Conservation (phyloP, 1,140 invertebrate genomes). For the Eumeta japonica region DNA sequence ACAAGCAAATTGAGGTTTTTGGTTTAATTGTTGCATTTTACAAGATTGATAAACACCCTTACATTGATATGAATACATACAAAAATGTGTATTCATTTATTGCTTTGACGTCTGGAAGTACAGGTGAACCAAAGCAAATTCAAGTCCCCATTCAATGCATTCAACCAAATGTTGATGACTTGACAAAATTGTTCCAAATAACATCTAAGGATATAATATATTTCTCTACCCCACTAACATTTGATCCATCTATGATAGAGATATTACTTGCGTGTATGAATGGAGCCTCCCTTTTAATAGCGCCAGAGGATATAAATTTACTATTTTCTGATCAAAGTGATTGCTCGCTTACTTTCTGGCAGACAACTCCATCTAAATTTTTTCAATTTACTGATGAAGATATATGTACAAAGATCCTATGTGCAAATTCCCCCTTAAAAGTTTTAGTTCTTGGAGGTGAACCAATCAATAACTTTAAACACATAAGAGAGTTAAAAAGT, state of each 20-base stretch:
- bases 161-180: slow-evolving; percentile 62
- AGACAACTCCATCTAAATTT: slow-evolving; percentile 76
- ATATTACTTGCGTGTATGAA: slow-evolving; percentile 66
- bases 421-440: slow-evolving; percentile 52
- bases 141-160: slow-evolving; percentile 63
- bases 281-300: slow-evolving; percentile 66
- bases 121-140: slow-evolving; percentile 64
- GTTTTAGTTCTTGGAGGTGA: slow-evolving; percentile 66
- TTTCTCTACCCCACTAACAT: slow-evolving; percentile 73
- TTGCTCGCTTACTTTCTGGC: slow-evolving; percentile 65
- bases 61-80: slow-evolving; percentile 14
- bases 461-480: slow-evolving; percentile 52
- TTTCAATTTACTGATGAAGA: slow-evolving; percentile 56
- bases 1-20: slow-evolving; percentile 34
- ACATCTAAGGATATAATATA: slow-evolving; percentile 64
- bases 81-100: slow-evolving; percentile 44
- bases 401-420: slow-evolving; percentile 61
- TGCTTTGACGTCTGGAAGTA: slow-evolving; percentile 67
- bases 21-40: slow-evolving; percentile 31
- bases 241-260: slow-evolving; percentile 81
- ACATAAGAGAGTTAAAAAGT: slow-evolving; percentile 51
- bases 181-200: slow-evolving; percentile 59
- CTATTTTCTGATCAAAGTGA: slow-evolving; percentile 34
- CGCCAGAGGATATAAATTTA: slow-evolving; percentile 57
- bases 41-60: slow-evolving; percentile 13